Conservation (phyloP, 2,888 invertebrate genomes). For the Mesorhabditis belari region DNA sequence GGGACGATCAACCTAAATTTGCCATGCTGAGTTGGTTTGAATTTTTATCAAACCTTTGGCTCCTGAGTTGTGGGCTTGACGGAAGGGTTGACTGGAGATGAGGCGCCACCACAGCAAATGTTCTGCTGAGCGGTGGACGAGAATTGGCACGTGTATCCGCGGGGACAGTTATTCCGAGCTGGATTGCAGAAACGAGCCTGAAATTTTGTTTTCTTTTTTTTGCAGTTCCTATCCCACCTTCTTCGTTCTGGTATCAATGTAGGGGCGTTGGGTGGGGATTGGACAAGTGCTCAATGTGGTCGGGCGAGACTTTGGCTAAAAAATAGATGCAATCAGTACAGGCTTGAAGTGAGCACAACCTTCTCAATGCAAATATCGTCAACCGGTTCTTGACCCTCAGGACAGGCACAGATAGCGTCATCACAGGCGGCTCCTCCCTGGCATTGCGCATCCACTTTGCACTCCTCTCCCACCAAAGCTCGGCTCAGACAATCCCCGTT, state of each 20-base stretch:
- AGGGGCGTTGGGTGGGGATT: conserved; percentile 41
- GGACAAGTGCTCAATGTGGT: conserved; percentile 40
- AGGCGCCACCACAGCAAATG: conserved; percentile 42
- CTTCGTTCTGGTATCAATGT: conserved; percentile 33
- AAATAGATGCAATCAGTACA: conserved; percentile 26
- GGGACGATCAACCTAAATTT: too few species aligned
- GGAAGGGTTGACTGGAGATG: background rate
- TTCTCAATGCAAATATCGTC: conserved; percentile 37
- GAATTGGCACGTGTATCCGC: conserved; percentile 47
- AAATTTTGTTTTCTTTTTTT: background rate
- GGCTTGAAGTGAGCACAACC: conserved; percentile 9
- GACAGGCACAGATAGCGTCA: conserved; percentile 37
- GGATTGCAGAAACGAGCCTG: background rate
- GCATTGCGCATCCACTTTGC: conserved; percentile 44
- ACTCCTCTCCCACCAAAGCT: conserved; percentile 32
- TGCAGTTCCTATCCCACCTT: conserved; percentile 20
- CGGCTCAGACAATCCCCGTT: conserved; percentile 39
- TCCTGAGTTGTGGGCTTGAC: background rate
- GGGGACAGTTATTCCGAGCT: conserved; percentile 10
- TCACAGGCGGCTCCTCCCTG: conserved; percentile 30
- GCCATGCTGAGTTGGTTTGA: too few species aligned
- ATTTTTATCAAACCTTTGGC: too few species aligned
- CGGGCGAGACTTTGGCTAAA: conserved; percentile 14
- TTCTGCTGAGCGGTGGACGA: conserved; percentile 40
- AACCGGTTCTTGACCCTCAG: conserved; percentile 34